Percentiles rank a stretch among this genome's conserved stretches.
These are phyloP conservation scores for Eutrigla gurnardus DNA, from an alignment of 2,797 vertebrate genomes.

Conservation along the genomic window DNA sequence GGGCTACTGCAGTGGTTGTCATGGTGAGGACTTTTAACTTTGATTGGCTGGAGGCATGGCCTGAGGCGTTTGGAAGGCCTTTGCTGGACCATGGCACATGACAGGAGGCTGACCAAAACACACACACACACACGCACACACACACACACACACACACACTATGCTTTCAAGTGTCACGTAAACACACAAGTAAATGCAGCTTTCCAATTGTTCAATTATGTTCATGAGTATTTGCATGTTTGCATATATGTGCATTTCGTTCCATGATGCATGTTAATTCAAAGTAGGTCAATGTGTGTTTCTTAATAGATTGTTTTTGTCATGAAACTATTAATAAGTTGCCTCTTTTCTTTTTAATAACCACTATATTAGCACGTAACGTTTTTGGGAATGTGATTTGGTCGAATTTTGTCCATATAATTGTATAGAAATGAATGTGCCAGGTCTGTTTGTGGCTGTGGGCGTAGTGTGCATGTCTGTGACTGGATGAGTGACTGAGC, in stretches of 20 bases:
- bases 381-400: slow-evolving; percentile 6
- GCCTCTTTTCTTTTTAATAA: not conserved
- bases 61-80: slow-evolving; percentile 61
- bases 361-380: not conserved
- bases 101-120: slow-evolving; percentile 50
- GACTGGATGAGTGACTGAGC: slow-evolving; percentile 70
- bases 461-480: slow-evolving; percentile 21
- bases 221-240: slow-evolving; percentile 7
- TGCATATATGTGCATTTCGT: slow-evolving; percentile 17
- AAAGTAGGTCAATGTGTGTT: slow-evolving; percentile 5
- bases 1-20: slow-evolving; percentile 58
- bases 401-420: not conserved
- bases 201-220: slow-evolving; percentile 3
- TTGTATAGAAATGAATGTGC: slow-evolving; percentile 3
- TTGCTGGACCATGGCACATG: slow-evolving; percentile 48
- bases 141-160: not conserved
- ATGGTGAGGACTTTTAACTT: slow-evolving; percentile 69
- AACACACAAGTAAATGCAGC: slow-evolving; percentile 1
- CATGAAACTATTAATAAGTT: not conserved
- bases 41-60: slow-evolving; percentile 70
- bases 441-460: slow-evolving; percentile 16
- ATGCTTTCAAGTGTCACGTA: not conserved
- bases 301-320: not conserved
- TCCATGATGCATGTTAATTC: not conserved
- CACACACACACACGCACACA: slow-evolving; percentile 24